Percentiles rank a stretch among this genome's conserved stretches.
phyloP scores from a whole-genome alignment of 2,888 invertebrate species.

The Drosophila paracracens region DNA sequence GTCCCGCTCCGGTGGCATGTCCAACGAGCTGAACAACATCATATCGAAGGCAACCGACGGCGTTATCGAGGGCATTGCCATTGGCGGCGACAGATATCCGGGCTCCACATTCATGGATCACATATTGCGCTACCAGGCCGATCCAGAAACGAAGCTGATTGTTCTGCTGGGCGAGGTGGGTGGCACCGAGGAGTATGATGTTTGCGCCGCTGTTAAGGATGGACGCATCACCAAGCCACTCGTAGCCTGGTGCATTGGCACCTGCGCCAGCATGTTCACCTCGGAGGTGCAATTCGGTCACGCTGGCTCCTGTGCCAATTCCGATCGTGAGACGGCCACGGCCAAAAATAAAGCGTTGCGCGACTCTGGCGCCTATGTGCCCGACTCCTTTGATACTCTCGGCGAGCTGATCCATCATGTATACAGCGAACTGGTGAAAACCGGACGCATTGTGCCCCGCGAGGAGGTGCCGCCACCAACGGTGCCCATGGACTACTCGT shows the following conservation, averaged over 20 bases:
- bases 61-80: slow-evolving; percentile 98
- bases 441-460: slow-evolving; percentile 93
- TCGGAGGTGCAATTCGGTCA: slow-evolving; percentile 99
- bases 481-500: slow-evolving; percentile 99
- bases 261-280: slow-evolving; percentile 94
- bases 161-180: slow-evolving; percentile 99
- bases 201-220: slow-evolving; percentile 93
- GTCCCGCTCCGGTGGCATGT: slow-evolving; percentile 99
- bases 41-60: slow-evolving; percentile 98
- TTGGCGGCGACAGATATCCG: slow-evolving; percentile 98
- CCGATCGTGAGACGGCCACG: slow-evolving; percentile 95
- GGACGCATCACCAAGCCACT: slow-evolving; percentile 95
- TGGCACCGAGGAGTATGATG: slow-evolving; percentile 98
- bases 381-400: slow-evolving; percentile 94
- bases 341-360: slow-evolving; percentile 95
- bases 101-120: slow-evolving; percentile 99
- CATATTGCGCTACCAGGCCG: slow-evolving; percentile 93
- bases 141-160: slow-evolving; percentile 95
- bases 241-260: slow-evolving; percentile 99
- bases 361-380: slow-evolving; percentile 95
- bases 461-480: slow-evolving; percentile 98
- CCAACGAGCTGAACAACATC: slow-evolving; percentile 99
- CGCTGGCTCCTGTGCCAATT: slow-evolving; percentile 99
- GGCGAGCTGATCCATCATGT: slow-evolving; percentile 93
- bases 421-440: slow-evolving; percentile 91